Base-by-base conservation (phyloP, 2,113 vertebrate genomes). In the Catharus fuscescens region DNA sequence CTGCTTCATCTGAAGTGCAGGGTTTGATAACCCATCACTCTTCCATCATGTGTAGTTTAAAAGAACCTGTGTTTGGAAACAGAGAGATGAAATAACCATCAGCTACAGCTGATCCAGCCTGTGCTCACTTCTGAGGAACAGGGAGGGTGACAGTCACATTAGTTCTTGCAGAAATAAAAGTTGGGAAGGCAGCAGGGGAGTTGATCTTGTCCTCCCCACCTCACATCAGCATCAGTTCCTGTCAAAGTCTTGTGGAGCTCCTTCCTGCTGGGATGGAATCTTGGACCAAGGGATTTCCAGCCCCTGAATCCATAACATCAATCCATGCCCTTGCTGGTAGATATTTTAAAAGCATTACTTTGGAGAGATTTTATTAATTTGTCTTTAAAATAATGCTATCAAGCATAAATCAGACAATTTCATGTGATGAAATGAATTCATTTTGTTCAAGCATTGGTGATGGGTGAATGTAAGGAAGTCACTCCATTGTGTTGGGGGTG, bases 21-120 rank as follows among this genome's bases (percentile, higher is more conserved):
- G 18, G 7, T 29, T 62, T 77, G 60, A 90, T 88, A 77, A 78
- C 45, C 48, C 54, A 12, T 76, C 38, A 31, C 32, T 76, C 62
- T 62, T 50, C 52, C 72, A 44, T 66, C 57, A 12, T 3, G 5
- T 14, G 24, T 0, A 24, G 18, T n/a, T 89, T 21, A 50, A 70
- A 80, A 88, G 53, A 92, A 20, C 9, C 12, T 87, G 31, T 73
- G 54, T 70, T 94, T 48, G 23, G 32, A 81, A 94, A 76, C 44
- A 57, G 13, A 57, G 13, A n/a, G 47, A 59, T 50, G 61, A 31
- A 61, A 38, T 54, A 54, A 16, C 44, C 1, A 3, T 77, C 24
- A 80, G 45, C 59, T 38, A 29, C 36, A 76, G 48, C 53, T 91
- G 34, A 69, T 20, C 4, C 40, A 78, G 14, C 23, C 50, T 56